A percentile compares a stretch with the other conserved stretches of the same genome.
phyloP scores from a whole-genome alignment of 2,888 invertebrate species.

The Miltochrista miniata region DNA sequence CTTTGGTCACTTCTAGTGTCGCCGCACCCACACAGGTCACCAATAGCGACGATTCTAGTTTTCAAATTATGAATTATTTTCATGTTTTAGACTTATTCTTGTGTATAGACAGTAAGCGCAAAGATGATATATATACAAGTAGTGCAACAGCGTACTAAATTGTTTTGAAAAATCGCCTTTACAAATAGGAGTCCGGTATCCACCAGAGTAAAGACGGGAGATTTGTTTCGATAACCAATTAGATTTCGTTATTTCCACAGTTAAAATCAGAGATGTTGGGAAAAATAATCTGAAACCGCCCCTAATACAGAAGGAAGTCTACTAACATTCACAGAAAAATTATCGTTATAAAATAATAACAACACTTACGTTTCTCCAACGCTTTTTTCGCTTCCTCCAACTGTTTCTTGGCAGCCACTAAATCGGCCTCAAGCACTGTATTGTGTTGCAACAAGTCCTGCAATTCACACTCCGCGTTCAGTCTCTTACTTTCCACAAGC shows the following conservation, averaged over 20 bases:
- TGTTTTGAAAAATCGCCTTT: too few species aligned
- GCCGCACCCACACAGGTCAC: conserved; percentile 60
- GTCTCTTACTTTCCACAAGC: conserved; percentile 85
- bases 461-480: conserved; percentile 82
- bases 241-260: too few species aligned
- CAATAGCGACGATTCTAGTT: conserved; percentile 43
- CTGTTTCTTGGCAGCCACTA: conserved; percentile 78
- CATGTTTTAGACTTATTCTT: too few species aligned
- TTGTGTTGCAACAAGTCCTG: conserved; percentile 88
- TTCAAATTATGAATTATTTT: not conserved
- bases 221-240: too few species aligned
- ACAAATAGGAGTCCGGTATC: too few species aligned
- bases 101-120: not conserved
- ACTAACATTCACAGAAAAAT: not conserved
- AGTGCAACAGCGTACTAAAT: too few species aligned
- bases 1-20: conserved; percentile 59
- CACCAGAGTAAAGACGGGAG: too few species aligned
- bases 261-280: too few species aligned
- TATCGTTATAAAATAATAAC: conserved; percentile 6
- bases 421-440: conserved; percentile 84
- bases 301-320: too few species aligned
- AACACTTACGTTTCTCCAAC: conserved; percentile 68
- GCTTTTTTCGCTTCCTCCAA: conserved; percentile 63
- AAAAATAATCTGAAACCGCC: too few species aligned
- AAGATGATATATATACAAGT: not conserved